phyloP scores from a whole-genome alignment of 2,888 invertebrate species.

The Odontocolon sp. region DNA sequence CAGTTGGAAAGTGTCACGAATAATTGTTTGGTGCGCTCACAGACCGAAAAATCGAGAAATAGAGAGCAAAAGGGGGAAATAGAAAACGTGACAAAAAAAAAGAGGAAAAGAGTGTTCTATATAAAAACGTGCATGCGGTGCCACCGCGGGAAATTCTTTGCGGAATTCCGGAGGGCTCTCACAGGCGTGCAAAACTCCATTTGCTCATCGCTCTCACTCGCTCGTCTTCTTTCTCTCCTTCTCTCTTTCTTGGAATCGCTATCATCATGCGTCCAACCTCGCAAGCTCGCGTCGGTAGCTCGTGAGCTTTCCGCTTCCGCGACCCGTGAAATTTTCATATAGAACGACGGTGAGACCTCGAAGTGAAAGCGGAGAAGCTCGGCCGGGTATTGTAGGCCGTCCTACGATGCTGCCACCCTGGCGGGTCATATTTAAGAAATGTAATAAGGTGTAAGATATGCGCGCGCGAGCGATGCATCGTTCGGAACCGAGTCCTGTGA shows the following conservation, averaged over 20 bases:
- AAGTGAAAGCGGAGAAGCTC: conserved; percentile 41
- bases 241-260: conserved; percentile 9
- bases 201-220: conserved; percentile 35
- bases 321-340: conserved; percentile 76
- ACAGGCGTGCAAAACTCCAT: conserved; percentile 51
- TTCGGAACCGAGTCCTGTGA: conserved; percentile 36
- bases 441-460: conserved; percentile 76
- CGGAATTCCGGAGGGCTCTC: conserved; percentile 49
- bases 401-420: conserved; percentile 52
- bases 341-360: conserved; percentile 66
- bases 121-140: conserved; percentile 35
- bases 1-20: conserved; percentile 17
- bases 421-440: conserved; percentile 73
- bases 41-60: conserved; percentile 14
- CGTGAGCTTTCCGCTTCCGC: conserved; percentile 71
- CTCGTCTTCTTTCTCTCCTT: conserved; percentile 11
- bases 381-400: conserved; percentile 40
- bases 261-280: conserved; percentile 45
- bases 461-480: conserved; percentile 66
- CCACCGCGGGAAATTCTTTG: conserved; percentile 38
- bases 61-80: not conserved
- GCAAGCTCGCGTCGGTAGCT: conserved; percentile 51
- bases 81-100: conserved; percentile 19
- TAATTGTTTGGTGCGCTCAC: conserved; percentile 1
- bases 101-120: conserved; percentile 12